Evolutionary conservation across 2,113 vertebrate species (phyloP), one percentile per base, ranked within the genome.

Genomic region (Triplophysa dalaica): DNA sequence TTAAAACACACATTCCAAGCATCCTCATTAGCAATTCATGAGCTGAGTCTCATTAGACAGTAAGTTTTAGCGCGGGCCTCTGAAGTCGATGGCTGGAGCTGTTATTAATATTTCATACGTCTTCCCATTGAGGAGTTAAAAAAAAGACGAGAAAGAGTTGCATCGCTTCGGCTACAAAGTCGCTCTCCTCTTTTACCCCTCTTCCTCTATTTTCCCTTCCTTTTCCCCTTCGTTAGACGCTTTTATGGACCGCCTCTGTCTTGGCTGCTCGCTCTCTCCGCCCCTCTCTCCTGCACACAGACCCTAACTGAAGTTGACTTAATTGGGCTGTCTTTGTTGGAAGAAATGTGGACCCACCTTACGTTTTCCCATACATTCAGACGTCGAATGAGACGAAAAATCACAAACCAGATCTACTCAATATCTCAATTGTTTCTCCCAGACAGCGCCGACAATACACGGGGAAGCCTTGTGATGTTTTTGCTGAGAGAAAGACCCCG

Each of bases 321-420:
- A 92, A 93, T 92, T 93, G 92, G 92, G 92, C 89, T 91, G 90
- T 90, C 90, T 93, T 92, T 92, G 91, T 91, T 91, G 83, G 87
- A 87, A 88, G 87, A 93, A 90, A 88, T 89, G 88, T 87, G 87
- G 89, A 90, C 83, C 84, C 89, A 89, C 90, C 89, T 90, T 91
- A 86, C 83, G 81, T 81, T 88, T 78, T 54, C 68, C 83, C 83
- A 74, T 70, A 70, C 72, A 82, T 79, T 73, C 75, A 73, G 82
- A 72, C 73, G 54, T n/a, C 68, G 26, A 64, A 38, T 58, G 52
- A 65, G 78, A 50, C 9, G 7, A 26, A 29, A 29, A 26, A 19
- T 62, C 43, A 38, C 24, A 65, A 76, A 76, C 52, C 24, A 65
- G 74, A 65, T 52, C 61, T 16, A 24, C 29, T 76, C 61, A 50